Evolutionary conservation across 92 coral and sea anemone species (phyloP), one percentile per base, ranked within the genome.

Genomic region (Pocillopora meandrina): DNA sequence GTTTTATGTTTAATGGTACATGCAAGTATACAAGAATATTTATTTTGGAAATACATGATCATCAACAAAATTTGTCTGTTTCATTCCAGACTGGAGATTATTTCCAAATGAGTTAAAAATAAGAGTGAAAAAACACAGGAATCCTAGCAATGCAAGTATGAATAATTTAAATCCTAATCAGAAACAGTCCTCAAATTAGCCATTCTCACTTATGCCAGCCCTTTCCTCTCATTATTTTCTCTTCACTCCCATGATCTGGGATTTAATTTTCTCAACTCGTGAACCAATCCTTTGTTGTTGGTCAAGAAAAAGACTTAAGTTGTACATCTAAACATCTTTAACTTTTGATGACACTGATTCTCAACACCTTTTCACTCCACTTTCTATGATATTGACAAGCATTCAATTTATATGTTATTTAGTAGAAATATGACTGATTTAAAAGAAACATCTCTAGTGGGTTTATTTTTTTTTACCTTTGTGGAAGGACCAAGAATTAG

Each of bases 31-130:
- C 4, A 42, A 42, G 52, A 42, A 42, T 7, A 42, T 42, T 3
- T 42, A 42, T 42, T 3, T 42, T 42, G 8, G 8, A 42, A 42
- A 68, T 61, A 70, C 19, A 4, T 19, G 2, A 58, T 12, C 7
- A 60, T 78, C 79, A 52, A 62, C 52, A 10, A 7, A n/a, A 14
- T 31, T 75, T 31, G 26, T n/a, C 61, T 76, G 74, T 10, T 79
- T 42, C 52, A n/a, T 23, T 58, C 60, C 81, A 94, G 98, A 96
- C 74, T 96, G 99, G 99, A 87, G 49, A 23, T 84, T 90, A 35
- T 89, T 96, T 70, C 99, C 99, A 20, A 85, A 89, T 13, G 99
- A 96, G 78, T 59, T 96, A 87, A 96, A 92, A 87, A 90, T 92
- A 62, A 92, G 77, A 89, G 88, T 88, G 60, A 87, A 75, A 76